Evolutionary conservation across 2,888 invertebrate species (phyloP), one percentile per base, ranked within the genome.

Genomic region (Strigamia maritima): DNA sequence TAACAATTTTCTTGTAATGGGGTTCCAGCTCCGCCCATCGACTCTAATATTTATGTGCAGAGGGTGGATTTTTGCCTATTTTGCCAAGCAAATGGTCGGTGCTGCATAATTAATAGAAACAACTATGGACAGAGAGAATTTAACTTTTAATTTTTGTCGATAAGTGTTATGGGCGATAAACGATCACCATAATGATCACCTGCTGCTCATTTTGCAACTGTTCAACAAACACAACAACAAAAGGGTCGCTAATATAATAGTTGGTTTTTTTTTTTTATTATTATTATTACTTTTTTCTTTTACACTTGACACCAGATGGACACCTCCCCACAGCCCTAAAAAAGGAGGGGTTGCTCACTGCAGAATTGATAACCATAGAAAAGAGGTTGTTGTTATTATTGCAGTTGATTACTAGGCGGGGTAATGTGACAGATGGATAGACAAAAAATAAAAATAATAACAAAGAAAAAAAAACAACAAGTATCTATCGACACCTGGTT

Each of bases 81-180:
- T 70, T 70, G 26, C 70, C 28, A 70, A 70, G 26, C 70, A 70
- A 70, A 70, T 70, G 70, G 70, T 70, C 70, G 28, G 2, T 70
- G 12, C 14, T 70, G 28, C 70, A 70, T 70, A 70, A 70, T 70
- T 70, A 28, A 70, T 70, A 16, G 24, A 14, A 16, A 70, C 70
- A 70, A 54, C 19, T 54, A 54, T 28, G 70, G 70, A 14, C 26
- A 70, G 28, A 26, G 26, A 70, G 70, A 28, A 28, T 70, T 70
- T 70, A 70, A 70, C 70, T 70, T 70, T 70, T 70, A 70, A 70
- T 70, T 70, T 70, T 70, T 70, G 70, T 70, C 70, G 70, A 70
- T 70, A 70, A 70, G 70, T 70, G 70, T 70, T 70, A 70, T 70
- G 70, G 28, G 70, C 70, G 70, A 70, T 70, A 70, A 70, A 70